Evolutionary conservation across 2,888 invertebrate species (phyloP).

Genomic region (Meteorus cinctellus): DNA sequence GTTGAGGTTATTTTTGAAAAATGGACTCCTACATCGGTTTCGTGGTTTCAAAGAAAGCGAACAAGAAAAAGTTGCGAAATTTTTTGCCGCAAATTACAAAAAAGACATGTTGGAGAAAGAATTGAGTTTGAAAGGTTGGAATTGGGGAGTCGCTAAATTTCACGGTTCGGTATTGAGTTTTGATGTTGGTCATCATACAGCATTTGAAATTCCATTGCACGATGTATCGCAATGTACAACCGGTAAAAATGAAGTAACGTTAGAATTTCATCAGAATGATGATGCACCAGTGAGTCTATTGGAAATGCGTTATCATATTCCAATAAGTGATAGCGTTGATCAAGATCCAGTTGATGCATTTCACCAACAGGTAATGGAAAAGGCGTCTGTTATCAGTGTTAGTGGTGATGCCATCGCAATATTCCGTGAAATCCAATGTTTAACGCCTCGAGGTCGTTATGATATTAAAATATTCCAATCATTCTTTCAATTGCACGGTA

Average conservation of each 20-base stretch:
- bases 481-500: conserved; percentile 95
- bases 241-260: conserved; percentile 97
- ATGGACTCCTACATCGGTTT: conserved; percentile 92
- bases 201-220: conserved; percentile 96
- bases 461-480: conserved; percentile 95
- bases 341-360: conserved; percentile 97
- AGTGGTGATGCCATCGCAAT: conserved; percentile 98
- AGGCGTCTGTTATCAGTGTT: conserved; percentile 97
- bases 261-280: conserved; percentile 99
- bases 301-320: conserved; percentile 99
- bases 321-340: conserved; percentile 90
- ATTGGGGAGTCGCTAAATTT: conserved; percentile 98
- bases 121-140: conserved; percentile 97
- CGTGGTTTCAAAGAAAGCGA: conserved; percentile 96
- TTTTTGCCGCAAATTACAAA: conserved; percentile 87
- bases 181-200: conserved; percentile 87
- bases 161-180: conserved; percentile 90
- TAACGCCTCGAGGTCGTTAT: conserved; percentile 98
- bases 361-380: conserved; percentile 88
- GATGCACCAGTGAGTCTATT: conserved; percentile 97
- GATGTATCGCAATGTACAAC: conserved; percentile 97
- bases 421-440: conserved; percentile 96
- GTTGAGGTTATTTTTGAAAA: conserved; percentile 90
- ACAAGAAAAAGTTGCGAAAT: conserved; percentile 93
- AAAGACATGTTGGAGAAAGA: conserved; percentile 94